Percentiles rank a stretch among this genome's conserved stretches.
Evolutionary conservation across 2,113 vertebrate species (phyloP).

Genomic region (Hystrix brachyura): DNA sequence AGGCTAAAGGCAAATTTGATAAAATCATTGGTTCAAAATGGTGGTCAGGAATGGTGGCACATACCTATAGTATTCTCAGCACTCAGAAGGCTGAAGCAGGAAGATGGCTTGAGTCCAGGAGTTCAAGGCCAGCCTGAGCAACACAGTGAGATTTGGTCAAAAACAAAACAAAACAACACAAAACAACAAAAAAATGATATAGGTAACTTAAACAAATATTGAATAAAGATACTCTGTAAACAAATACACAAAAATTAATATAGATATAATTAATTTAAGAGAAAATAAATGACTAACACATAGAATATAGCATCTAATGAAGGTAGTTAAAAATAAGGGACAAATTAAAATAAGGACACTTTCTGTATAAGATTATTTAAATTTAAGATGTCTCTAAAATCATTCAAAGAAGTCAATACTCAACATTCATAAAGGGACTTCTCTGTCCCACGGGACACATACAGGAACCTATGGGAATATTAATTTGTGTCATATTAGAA

Average conservation of each 20-base stretch:
- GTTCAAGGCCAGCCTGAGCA: background rate
- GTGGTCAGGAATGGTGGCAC: background rate
- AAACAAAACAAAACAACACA: background rate
- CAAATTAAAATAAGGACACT: background rate
- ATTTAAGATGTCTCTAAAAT: background rate
- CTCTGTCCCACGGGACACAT: background rate
- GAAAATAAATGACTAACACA: background rate
- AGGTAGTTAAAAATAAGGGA: background rate
- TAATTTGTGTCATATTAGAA: background rate
- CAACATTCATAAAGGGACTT: background rate
- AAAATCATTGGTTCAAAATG: background rate
- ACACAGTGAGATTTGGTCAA: background rate
- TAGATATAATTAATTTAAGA: background rate
- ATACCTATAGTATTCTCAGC: background rate
- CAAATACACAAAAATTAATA: background rate
- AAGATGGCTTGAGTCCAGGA: background rate
- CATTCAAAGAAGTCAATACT: background rate
- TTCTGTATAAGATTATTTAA: background rate
- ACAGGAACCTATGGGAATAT: background rate
- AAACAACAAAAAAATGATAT: background rate
- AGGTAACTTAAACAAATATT: background rate
- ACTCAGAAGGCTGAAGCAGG: background rate
- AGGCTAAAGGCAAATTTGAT: background rate
- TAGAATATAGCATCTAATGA: slow-evolving; percentile 6
- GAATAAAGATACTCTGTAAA: background rate